Conservation (phyloP, 2,113 vertebrate species). For the Bujurquina vittata region DNA sequence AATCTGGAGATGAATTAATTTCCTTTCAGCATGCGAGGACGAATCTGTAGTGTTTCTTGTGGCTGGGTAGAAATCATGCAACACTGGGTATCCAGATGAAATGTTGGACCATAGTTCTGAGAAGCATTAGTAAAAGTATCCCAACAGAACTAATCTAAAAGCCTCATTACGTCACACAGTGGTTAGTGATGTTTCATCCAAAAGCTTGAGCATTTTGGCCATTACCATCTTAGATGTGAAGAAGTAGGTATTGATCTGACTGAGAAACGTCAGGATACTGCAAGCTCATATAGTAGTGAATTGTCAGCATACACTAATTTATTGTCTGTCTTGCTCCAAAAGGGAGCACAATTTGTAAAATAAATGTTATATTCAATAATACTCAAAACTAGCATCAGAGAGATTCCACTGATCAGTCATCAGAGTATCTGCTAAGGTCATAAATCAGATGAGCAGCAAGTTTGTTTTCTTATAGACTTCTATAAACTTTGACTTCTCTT, state of each 20-base stretch:
- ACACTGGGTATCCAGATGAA: neutral
- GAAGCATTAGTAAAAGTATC: neutral
- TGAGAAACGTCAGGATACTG: neutral
- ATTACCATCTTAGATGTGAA: neutral
- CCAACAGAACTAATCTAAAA: slow-evolving; percentile 4
- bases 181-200: neutral
- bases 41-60: neutral
- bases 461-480: no score
- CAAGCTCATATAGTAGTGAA: neutral
- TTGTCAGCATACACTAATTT: neutral
- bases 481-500: neutral
- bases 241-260: neutral
- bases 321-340: neutral
- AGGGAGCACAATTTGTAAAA: rapidly evolving
- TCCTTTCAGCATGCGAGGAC: neutral
- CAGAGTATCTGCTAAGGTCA: neutral
- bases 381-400: neutral
- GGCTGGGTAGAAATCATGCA: no score
- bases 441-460: neutral
- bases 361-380: neutral
- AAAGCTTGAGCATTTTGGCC: neutral
- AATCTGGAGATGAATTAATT: neutral
- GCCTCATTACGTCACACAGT: neutral
- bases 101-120: neutral
- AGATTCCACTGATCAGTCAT: neutral